Base-by-base conservation (phyloP, 2,797 vertebrate genomes). In the Carapus acus region DNA sequence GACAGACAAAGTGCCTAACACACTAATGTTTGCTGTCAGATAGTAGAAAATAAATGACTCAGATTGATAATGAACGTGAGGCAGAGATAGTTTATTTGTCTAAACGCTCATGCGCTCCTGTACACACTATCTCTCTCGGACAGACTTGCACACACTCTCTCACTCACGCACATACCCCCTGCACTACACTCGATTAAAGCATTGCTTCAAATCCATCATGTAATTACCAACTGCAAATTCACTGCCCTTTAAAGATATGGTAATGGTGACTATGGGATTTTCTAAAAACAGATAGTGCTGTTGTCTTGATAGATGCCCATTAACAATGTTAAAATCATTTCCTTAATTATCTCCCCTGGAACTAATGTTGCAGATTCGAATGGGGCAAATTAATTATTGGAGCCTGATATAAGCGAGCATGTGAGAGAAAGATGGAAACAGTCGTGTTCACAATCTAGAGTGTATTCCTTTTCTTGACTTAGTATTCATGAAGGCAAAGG, bases 341-440 rank as follows among this genome's bases (percentile, higher is more conserved):
- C 56, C 80, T 77, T 80, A 87, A 86, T 88, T 87, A 86, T 83
- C 78, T 83, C 68, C 72, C 67, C 69, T 71, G 74, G 78, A 83
- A 83, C 80, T 83, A 85, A 80, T 84, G 81, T 83, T 78, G 73
- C 77, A 81, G 80, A 83, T 83, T 79, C 82, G 76, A 77, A 69
- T 79, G 78, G 73, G 31, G 24, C 24, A 73, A 86, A 85, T 86
- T 87, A 85, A 88, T 80, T 83, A 85, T 73, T 75, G 67, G 63
- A 75, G 81, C 81, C 76, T 73, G 70, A 83, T 81, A 81, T 58
- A 66, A 83, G 74, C 71, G 63, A 55, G 59, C 41, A 65, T 52
- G 61, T 58, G 63, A 20, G 49, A 64, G 67, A 76, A 13, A 33
- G 31, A 54, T 58, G 60, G 63, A 20, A 39, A 64, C 65, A 76